These are phyloP conservation scores for Epizoanthus scotinus DNA, from an alignment of 92 coral and sea anemone species.

Conservation along the genomic window DNA sequence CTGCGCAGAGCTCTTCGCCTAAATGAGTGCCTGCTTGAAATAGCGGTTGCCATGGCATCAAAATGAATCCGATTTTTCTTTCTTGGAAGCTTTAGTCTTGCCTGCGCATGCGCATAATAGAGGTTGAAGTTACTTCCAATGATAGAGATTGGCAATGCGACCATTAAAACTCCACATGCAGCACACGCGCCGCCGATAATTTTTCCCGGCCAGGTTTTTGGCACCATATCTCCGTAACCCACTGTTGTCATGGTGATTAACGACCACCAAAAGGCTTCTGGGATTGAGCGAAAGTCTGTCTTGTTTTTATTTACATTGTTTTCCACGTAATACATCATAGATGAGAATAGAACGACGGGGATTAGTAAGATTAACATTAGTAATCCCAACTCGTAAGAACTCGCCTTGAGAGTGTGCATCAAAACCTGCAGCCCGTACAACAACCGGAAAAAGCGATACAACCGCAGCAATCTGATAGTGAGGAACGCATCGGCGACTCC, in stretches of 20 bases:
- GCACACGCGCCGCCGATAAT: conserved; percentile 87
- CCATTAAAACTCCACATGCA: conserved; percentile 79
- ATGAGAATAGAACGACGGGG: conserved; percentile 88
- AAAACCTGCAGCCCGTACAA: conserved; percentile 91
- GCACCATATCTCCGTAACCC: conserved; percentile 87
- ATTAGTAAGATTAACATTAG: conserved; percentile 76
- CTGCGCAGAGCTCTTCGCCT: conserved; percentile 67
- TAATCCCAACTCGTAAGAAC: conserved; percentile 91
- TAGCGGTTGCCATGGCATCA: conserved; percentile 72
- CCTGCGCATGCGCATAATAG: conserved; percentile 89
- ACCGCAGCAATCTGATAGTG: conserved; percentile 78
- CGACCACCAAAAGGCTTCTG: conserved; percentile 92
- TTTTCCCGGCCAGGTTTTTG: conserved; percentile 75
- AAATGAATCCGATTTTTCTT: conserved; percentile 62
- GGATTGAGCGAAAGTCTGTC: conserved; percentile 89
- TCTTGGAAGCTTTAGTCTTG: conserved; percentile 79
- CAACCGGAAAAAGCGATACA: conserved; percentile 88
- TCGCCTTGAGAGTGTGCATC: conserved; percentile 92
- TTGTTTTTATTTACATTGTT: conserved; percentile 41
- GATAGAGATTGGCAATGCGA: conserved; percentile 87
- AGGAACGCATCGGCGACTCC: conserved; percentile 73
- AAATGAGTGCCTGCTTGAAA: conserved; percentile 49
- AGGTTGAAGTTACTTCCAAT: conserved; percentile 88
- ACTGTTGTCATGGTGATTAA: conserved; percentile 92
- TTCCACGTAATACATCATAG: conserved; percentile 83